A percentile compares a stretch with the other conserved stretches of the same genome.
These are phyloP conservation scores for Oscheius sp. DNA, from an alignment of 2,888 invertebrate genomes.

Conservation along the genomic window DNA sequence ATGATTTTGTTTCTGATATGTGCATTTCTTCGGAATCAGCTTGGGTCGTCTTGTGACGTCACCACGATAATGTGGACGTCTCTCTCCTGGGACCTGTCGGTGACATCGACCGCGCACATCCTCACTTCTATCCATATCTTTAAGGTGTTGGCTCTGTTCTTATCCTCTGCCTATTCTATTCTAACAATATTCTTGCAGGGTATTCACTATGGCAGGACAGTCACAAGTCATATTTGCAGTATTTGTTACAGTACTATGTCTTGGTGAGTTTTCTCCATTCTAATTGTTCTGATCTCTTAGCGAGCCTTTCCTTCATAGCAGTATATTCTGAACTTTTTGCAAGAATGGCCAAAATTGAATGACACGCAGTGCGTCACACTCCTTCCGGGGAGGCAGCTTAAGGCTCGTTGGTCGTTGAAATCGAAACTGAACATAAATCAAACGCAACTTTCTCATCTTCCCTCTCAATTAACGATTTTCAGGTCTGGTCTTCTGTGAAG, in stretches of 20 bases:
- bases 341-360: slow-evolving; percentile 15
- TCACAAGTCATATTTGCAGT: slow-evolving; percentile 10
- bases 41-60: slow-evolving; percentile 27
- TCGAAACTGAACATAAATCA: slow-evolving; percentile 4
- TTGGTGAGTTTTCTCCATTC: background rate
- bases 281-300: too few relatives aligned
- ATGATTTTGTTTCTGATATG: slow-evolving; percentile 13
- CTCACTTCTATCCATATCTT: slow-evolving; percentile 16
- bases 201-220: slow-evolving; percentile 20
- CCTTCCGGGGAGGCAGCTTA: slow-evolving; percentile 13
- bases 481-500: slow-evolving; percentile 20
- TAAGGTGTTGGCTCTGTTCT: slow-evolving; percentile 5
- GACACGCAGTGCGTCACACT: slow-evolving; percentile 12
- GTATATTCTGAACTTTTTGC: background rate
- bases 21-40: slow-evolving; percentile 17
- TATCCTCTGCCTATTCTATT: background rate
- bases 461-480: background rate
- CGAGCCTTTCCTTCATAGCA: background rate
- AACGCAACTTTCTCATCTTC: background rate
- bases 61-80: slow-evolving; percentile 28
- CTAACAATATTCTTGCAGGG: slow-evolving; percentile 26
- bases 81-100: slow-evolving; percentile 16
- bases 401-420: background rate
- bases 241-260: slow-evolving; percentile 7
- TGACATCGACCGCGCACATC: slow-evolving; percentile 25